Base-by-base conservation (phyloP, 2,888 invertebrate species). In the Lacanobia oleracea region DNA sequence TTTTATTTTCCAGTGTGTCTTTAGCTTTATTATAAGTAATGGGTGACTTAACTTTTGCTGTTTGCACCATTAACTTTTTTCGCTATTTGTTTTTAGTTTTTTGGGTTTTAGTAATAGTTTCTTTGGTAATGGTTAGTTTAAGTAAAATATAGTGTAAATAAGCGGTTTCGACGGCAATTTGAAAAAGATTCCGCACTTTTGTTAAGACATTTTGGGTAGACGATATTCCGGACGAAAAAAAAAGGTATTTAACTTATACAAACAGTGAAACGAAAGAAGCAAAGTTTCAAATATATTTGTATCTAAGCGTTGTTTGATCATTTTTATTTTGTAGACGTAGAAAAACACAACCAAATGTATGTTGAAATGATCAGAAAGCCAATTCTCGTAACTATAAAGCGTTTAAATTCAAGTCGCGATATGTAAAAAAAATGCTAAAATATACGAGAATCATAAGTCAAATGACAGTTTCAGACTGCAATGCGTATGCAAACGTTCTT, bases 1-100 rank as follows among this genome's bases (percentile, higher is more conserved):
- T 72, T 70, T 67, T 79, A n/a, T 70, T 63, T 79, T 72, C 72
- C 61, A 67, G 66, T 68, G 56, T 71, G 23, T 77, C 48, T 82
- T 57, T 67, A 72, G 56, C 72, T 61, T 79, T 72, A 72, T 67
- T 79, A 50, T 61, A 69, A 75, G 33, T 61, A 70, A 83, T 80
- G 67, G 60, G 63, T 33, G 14, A 53, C 37, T 70, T 82, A 57
- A 74, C 63, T 70, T 79, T 62, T 57, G 27, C 21, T 63, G 65
- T 63, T 67, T 59, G 62, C 60, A 53, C 33, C 54, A 77, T 78
- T 82, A 43, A 54, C 40, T 74, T 75, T 81, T 53, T 65, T 21
- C 37, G 50, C 37, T 5, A 48, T 72, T 56, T 12, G n/a, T 71
- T 69, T 72, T 61, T 37, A 37, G 23, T 51, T 51, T 71, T 77